These are phyloP conservation scores for Gibbula magus DNA, from an alignment of 2,888 invertebrate species.

Conservation along the genomic window DNA sequence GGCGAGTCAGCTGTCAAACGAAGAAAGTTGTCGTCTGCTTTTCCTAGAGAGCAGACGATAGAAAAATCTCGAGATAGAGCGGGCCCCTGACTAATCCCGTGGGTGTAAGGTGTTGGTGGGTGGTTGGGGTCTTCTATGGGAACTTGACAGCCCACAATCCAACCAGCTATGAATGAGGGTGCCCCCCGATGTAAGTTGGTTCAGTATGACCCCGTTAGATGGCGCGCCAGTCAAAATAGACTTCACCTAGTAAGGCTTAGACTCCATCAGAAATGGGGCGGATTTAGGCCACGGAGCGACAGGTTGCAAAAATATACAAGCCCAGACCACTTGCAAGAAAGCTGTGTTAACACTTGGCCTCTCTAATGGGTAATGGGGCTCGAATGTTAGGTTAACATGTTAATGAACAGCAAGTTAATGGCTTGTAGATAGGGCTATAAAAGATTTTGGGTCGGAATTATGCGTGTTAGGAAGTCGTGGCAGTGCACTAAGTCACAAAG, in stretches of 20 bases:
- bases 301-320: conserved; percentile 21
- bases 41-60: not conserved
- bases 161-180: conserved; percentile 10
- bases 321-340: not conserved
- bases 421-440: not conserved
- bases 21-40: conserved; percentile 9
- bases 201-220: conserved; percentile 1
- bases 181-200: not conserved
- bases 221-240: conserved; percentile 19
- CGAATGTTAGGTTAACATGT: not conserved
- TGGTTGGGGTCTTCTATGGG: not conserved
- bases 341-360: not conserved
- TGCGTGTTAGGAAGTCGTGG: no score
- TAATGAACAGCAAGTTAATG: not conserved
- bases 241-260: not conserved
- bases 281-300: conserved; percentile 19
- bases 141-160: not conserved
- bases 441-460: no score
- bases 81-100: not conserved
- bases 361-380: not conserved
- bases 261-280: not conserved
- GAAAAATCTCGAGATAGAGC: not conserved
- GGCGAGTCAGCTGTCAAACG: not conserved
- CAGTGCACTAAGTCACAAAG: no score
- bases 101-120: not conserved